Percentiles rank a stretch among this genome's conserved stretches.
Conservation (phyloP, 1,140 invertebrate genomes). For the Sycophila sp. region DNA sequence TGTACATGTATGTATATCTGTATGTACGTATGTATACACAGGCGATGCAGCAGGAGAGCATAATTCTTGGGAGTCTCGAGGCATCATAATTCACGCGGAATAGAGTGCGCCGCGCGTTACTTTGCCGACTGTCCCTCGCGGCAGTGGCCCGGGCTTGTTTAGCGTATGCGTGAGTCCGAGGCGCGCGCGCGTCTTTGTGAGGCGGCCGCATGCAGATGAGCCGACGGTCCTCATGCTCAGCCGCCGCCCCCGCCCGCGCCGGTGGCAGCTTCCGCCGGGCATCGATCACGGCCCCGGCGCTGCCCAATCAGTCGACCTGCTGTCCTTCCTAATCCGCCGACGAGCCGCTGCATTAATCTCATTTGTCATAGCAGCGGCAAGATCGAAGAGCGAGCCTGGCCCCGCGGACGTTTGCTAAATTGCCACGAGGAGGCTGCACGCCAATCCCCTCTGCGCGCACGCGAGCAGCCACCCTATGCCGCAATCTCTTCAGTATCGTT, state of each 20-base stretch:
- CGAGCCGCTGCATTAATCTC: slow-evolving; percentile 54
- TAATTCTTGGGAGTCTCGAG: not conserved
- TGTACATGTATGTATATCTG: no score
- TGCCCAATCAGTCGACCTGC: slow-evolving; percentile 55
- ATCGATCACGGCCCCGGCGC: slow-evolving; percentile 56
- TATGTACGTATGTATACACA: no score
- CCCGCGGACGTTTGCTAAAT: slow-evolving; percentile 48
- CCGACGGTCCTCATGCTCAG: slow-evolving; percentile 41
- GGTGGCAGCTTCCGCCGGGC: slow-evolving; percentile 37
- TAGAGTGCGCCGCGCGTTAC: no score
- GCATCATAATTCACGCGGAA: slow-evolving; percentile 7
- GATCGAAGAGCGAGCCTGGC: slow-evolving; percentile 46
- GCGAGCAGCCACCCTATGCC: slow-evolving; percentile 36
- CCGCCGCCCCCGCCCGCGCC: not conserved
- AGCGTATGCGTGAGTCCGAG: not conserved
- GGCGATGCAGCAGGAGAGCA: no score
- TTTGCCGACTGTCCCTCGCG: no score
- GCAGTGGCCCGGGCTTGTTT: not conserved
- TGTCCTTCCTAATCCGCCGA: slow-evolving; percentile 53
- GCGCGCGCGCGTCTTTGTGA: not conserved
- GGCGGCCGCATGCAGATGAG: slow-evolving; percentile 60
- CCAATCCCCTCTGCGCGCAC: no score
- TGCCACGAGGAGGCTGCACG: no score
- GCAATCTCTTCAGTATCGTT: no score
- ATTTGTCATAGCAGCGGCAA: slow-evolving; percentile 53